A percentile compares a stretch with the other conserved stretches of the same genome.
phyloP scores from a whole-genome alignment of 1,140 invertebrate species.

The Halictus rubicundus region DNA sequence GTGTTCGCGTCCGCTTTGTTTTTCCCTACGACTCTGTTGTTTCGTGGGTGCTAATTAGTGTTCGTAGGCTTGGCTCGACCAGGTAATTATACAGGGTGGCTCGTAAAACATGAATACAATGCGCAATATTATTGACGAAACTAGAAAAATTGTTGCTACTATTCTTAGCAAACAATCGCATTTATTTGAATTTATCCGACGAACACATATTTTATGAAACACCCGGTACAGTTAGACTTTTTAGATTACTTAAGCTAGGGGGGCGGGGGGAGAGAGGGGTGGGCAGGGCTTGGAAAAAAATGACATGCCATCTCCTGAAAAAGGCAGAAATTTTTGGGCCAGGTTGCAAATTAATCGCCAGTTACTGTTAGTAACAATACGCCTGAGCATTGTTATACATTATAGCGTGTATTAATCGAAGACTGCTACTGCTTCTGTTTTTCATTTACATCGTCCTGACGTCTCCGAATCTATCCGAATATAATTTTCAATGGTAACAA shows the following conservation, averaged over 20 bases:
- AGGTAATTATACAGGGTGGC: constrained; percentile 56
- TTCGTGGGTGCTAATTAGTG: constrained; percentile 47
- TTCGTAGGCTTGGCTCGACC: constrained; percentile 4
- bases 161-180: too few relatives aligned
- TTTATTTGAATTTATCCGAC: too few relatives aligned
- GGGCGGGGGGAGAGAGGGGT: constrained; percentile 13
- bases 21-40: constrained; percentile 19
- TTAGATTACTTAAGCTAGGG: constrained; percentile 52
- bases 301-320: constrained; percentile 78
- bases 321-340: constrained; percentile 76
- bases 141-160: too few relatives aligned
- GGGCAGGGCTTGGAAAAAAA: constrained; percentile 63
- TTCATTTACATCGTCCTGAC: constrained; percentile 62
- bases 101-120: background rate
- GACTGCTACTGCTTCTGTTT: constrained; percentile 58
- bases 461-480: background rate
- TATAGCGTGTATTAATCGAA: constrained; percentile 65
- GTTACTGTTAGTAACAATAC: constrained; percentile 68
- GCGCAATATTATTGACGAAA: too few relatives aligned
- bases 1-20: background rate
- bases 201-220: background rate
- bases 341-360: constrained; percentile 57
- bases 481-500: background rate
- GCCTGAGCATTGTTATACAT: constrained; percentile 56
- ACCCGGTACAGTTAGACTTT: background rate